Conservation (phyloP, 2,888 invertebrate species). For the Apamea sordens region DNA sequence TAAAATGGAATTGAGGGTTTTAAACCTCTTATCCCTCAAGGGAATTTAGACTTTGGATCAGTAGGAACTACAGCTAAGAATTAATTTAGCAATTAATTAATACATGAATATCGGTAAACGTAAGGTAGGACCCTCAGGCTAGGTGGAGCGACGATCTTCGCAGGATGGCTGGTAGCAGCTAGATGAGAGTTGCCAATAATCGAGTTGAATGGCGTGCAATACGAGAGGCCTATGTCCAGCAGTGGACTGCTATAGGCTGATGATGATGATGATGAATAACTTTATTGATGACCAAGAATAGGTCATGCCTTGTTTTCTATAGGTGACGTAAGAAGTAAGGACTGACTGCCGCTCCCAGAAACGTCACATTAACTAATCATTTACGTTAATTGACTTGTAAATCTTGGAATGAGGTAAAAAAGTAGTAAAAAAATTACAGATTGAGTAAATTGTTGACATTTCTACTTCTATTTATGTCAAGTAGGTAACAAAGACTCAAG, state of each 20-base stretch:
- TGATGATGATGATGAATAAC: not conserved
- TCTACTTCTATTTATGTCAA: not conserved
- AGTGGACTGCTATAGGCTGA: too few species aligned
- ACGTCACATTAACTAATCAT: not conserved
- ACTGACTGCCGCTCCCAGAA: not conserved
- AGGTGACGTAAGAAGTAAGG: not conserved
- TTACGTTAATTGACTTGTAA: not conserved
- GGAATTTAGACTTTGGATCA: not conserved
- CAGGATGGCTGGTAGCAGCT: too few species aligned
- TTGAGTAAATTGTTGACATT: too few species aligned
- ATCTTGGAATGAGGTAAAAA: not conserved
- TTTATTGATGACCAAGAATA: not conserved
- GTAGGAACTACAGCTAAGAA: not conserved
- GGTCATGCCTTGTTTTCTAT: not conserved
- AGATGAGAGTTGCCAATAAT: too few species aligned
- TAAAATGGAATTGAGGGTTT: constrained; percentile 1
- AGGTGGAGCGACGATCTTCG: too few species aligned
- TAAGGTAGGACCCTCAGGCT: too few species aligned
- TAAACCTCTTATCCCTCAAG: not conserved
- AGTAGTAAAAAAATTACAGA: too few species aligned
- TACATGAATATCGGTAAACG: not conserved
- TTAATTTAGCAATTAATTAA: not conserved
- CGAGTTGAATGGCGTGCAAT: too few species aligned
- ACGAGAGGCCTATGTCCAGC: too few species aligned
- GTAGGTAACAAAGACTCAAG: not conserved